These are phyloP conservation scores for Yoshiicerus persimilis DNA, from an alignment of 1,140 invertebrate species.

Conservation along the genomic window DNA sequence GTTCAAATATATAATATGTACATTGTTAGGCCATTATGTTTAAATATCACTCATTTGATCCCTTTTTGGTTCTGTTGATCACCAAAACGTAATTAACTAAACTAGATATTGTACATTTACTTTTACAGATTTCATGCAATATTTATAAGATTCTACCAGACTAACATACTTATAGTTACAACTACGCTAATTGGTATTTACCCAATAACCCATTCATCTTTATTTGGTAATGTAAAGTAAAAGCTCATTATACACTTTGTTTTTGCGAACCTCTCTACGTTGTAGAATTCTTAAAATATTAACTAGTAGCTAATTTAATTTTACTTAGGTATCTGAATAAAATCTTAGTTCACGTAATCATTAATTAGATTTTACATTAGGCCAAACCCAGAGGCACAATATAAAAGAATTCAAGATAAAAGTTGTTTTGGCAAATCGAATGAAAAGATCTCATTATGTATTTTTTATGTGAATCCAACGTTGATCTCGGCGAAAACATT, in stretches of 20 bases:
- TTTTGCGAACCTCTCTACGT: not conserved
- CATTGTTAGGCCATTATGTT: not conserved
- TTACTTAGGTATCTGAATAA: no score
- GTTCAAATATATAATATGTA: no score
- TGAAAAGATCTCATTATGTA: not conserved
- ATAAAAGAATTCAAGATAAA: not conserved
- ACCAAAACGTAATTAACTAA: not conserved
- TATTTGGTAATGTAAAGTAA: not conserved
- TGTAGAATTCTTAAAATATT: not conserved
- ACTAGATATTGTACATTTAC: not conserved
- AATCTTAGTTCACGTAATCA: not conserved
- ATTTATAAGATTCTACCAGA: not conserved
- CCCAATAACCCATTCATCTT: not conserved
- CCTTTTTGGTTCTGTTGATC: not conserved
- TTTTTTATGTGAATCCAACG: not conserved
- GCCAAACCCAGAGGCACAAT: not conserved
- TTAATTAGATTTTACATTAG: not conserved
- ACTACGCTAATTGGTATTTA: not conserved
- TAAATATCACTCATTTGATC: not conserved
- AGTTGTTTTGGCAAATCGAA: not conserved
- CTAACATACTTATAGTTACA: not conserved
- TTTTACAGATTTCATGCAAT: not conserved
- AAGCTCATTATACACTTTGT: not conserved
- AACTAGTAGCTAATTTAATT: not conserved
- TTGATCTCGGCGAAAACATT: not conserved